A percentile compares a stretch with the other conserved stretches of the same genome.
phyloP scores from a whole-genome alignment of 1,140 invertebrate genomes.

The Schmidtea mediterranea region DNA sequence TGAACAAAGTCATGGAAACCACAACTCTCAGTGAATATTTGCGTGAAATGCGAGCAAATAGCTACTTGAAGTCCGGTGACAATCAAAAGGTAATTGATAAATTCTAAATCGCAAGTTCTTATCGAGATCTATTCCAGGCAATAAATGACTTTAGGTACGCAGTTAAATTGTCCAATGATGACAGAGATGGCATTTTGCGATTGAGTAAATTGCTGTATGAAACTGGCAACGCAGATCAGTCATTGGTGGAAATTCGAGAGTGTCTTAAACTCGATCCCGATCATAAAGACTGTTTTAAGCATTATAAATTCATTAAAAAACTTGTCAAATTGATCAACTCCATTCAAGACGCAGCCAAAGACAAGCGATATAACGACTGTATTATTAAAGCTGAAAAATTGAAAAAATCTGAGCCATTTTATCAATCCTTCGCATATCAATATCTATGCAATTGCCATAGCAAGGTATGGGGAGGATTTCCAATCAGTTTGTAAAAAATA shows the following conservation, averaged over 20 bases:
- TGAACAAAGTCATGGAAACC: too few relatives aligned
- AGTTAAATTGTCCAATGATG: constrained; percentile 44
- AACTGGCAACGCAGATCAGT: constrained; percentile 62
- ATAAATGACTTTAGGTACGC: background rate
- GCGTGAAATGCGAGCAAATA: too few relatives aligned
- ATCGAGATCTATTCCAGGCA: background rate
- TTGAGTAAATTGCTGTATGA: constrained; percentile 56
- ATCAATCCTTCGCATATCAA: constrained; percentile 40
- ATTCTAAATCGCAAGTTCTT: too few relatives aligned
- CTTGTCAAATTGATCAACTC: constrained; percentile 53
- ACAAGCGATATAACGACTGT: constrained; percentile 45
- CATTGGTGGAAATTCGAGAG: constrained; percentile 69
- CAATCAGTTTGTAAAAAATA: too few relatives aligned
- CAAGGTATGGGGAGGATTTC: too few relatives aligned
- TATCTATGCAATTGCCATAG: constrained; percentile 24
- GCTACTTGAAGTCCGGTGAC: too few relatives aligned
- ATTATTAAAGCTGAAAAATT: constrained; percentile 40
- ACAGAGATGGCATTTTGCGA: constrained; percentile 57
- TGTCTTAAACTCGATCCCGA: constrained; percentile 92
- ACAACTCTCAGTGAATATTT: too few relatives aligned
- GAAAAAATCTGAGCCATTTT: constrained; percentile 31
- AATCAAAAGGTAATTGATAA: too few relatives aligned
- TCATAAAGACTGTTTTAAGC: constrained; percentile 72
- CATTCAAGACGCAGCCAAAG: constrained; percentile 40
- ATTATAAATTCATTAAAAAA: constrained; percentile 89